These are phyloP conservation scores for Axea sp. DNA, from an alignment of 2,888 invertebrate genomes.

Conservation along the genomic window DNA sequence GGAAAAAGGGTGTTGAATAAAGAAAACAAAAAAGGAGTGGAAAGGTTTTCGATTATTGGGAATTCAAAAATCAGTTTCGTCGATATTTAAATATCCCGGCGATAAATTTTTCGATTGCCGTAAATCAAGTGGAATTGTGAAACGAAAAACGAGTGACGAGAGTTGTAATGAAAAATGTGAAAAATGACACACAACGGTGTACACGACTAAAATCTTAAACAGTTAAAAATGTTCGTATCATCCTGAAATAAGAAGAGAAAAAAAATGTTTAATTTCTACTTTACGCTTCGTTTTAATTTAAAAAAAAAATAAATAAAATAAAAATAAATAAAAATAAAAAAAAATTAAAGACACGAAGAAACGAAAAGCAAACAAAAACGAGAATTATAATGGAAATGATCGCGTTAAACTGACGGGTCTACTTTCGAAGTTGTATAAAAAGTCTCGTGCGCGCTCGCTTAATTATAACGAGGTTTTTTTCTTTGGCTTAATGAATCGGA, in stretches of 20 bases:
- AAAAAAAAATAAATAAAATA: no score
- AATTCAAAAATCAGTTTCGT: slow-evolving; percentile 36
- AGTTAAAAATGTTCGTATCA: no score
- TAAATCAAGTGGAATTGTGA: slow-evolving; percentile 36
- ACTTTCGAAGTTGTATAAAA: slow-evolving; percentile 22
- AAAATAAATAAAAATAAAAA: no score
- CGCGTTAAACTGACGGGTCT: slow-evolving; percentile 1
- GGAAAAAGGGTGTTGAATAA: no score
- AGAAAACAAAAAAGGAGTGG: no score
- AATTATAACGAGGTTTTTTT: slow-evolving; percentile 27
- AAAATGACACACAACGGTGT: no score
- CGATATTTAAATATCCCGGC: slow-evolving; percentile 31
- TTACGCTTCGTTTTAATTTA: no score
- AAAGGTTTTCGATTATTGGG: slow-evolving; percentile 23
- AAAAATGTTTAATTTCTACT: no score
- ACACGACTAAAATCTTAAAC: background rate
- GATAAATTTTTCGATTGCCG: slow-evolving; percentile 32
- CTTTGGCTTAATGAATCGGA: slow-evolving; percentile 24
- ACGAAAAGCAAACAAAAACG: background rate
- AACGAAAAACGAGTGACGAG: background rate
- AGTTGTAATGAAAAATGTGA: slow-evolving; percentile 1
- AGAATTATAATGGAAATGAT: slow-evolving; percentile 12
- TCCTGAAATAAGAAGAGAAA: no score
- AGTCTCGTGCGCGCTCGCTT: slow-evolving; percentile 9
- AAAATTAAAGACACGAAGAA: no score